A percentile compares a stretch with the other conserved stretches of the same genome.
Conservation (phyloP, 2,113 vertebrate genomes). For the Eidolon helvum region DNA sequence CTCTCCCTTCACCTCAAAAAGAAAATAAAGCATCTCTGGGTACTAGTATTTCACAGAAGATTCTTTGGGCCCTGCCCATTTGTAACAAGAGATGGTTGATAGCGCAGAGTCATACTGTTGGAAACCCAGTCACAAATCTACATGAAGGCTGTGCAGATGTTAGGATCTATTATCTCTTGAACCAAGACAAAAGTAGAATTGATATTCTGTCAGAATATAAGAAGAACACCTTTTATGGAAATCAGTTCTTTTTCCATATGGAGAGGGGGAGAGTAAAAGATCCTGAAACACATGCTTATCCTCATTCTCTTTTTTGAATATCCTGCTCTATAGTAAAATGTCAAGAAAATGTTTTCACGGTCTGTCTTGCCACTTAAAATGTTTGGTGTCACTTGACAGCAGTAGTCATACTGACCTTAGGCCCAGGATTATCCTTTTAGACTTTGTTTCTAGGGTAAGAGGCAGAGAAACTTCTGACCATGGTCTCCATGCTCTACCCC, state of each 20-base stretch:
- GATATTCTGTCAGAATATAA: conserved; percentile 22
- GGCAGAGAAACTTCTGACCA: not conserved
- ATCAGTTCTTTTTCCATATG: conserved; percentile 51
- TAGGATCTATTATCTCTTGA: conserved; percentile 9
- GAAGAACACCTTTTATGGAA: conserved; percentile 51
- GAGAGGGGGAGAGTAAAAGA: not conserved
- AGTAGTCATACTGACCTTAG: not conserved
- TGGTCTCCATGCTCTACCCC: not conserved
- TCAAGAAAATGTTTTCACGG: conserved; percentile 15
- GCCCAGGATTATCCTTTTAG: not conserved
- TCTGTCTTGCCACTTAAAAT: not conserved
- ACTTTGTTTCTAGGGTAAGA: not conserved
- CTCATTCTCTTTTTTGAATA: not conserved
- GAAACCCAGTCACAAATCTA: conserved; percentile 14
- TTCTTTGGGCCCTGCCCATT: not conserved
- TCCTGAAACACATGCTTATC: conserved; percentile 20
- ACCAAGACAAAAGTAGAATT: conserved; percentile 35
- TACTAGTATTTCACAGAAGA: not conserved
- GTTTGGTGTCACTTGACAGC: not conserved
- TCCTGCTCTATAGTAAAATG: conserved; percentile 38
- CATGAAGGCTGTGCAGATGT: conserved; percentile 16
- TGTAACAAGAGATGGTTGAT: not conserved
- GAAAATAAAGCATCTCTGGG: not conserved
- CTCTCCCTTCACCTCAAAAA: not conserved
- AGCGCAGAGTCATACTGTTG: not conserved